Conservation (phyloP, 2,113 vertebrate species). For the Misgurnus mizolepis region DNA sequence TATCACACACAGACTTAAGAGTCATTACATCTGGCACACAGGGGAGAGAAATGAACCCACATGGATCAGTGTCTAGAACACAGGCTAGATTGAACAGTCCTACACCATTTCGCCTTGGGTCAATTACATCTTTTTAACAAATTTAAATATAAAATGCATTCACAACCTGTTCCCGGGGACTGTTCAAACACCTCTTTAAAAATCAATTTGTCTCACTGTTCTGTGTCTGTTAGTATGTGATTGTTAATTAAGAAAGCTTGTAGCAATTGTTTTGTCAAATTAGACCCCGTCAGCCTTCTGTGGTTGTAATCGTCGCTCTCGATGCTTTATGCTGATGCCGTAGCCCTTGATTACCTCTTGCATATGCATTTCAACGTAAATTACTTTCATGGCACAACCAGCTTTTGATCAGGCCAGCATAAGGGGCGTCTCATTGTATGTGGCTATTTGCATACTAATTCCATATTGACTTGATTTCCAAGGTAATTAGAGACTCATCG, state of each 20-base stretch:
- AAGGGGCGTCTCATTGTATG: constrained; percentile 32
- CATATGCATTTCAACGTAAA: constrained; percentile 39
- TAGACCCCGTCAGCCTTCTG: constrained; percentile 16
- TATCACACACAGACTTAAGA: neutral
- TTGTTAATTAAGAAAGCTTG: constrained; percentile 44
- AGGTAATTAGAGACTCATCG: constrained; percentile 46
- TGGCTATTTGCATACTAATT: constrained; percentile 52
- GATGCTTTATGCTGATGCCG: constrained; percentile 20
- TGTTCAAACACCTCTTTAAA: constrained; percentile 25
- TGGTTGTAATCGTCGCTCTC: constrained; percentile 39
- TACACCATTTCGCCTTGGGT: neutral
- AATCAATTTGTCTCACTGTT: constrained; percentile 40
- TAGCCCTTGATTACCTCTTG: constrained; percentile 43
- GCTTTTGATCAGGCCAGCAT: constrained; percentile 45
- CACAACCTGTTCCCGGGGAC: neutral
- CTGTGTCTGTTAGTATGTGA: constrained; percentile 9
- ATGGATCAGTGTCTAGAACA: constrained; percentile 2
- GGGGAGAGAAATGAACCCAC: neutral
- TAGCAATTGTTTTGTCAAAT: constrained; percentile 21
- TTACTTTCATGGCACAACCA: constrained; percentile 39
- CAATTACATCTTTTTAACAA: constrained; percentile 1
- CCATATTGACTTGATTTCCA: constrained; percentile 49
- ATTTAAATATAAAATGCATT: neutral
- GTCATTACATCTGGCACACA: neutral
- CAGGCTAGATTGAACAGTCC: neutral